A percentile compares a stretch with the other conserved stretches of the same genome.
Evolutionary conservation across 2,113 vertebrate genomes (phyloP).

Genomic region (Percina caprodes): DNA sequence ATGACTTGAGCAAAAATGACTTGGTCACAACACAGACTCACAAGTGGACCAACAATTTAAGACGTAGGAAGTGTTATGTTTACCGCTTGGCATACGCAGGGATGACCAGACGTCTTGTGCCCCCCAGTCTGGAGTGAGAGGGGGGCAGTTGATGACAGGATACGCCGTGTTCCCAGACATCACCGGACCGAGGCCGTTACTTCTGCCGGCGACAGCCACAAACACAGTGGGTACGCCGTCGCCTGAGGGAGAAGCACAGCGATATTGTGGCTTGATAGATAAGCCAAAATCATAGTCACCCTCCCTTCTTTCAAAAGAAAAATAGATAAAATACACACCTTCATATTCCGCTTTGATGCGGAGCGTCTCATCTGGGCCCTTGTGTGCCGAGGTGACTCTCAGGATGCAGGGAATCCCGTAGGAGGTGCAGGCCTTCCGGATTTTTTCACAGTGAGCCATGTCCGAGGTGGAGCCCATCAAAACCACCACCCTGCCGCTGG

Average conservation of each 20-base stretch:
- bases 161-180: constrained; percentile 95
- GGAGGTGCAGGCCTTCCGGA: constrained; percentile 88
- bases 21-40: too few relatives aligned
- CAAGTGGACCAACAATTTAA: too few relatives aligned
- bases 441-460: constrained; percentile 92
- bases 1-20: too few relatives aligned
- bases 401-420: constrained; percentile 92
- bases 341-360: constrained; percentile 97
- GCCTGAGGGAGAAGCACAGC: constrained; percentile 77
- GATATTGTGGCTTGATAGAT: background rate
- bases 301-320: accelerated
- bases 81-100: constrained; percentile 97
- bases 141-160: constrained; percentile 97
- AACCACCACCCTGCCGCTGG: constrained; percentile 90
- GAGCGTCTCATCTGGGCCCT: constrained; percentile 97
- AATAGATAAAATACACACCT: constrained; percentile 79
- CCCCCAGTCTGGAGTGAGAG: constrained; percentile 95
- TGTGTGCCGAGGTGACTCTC: constrained; percentile 96
- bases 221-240: constrained; percentile 95
- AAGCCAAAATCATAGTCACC: too few relatives aligned
- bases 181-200: constrained; percentile 96
- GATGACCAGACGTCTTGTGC: constrained; percentile 98
- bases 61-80: constrained; percentile 25
- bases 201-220: constrained; percentile 95
- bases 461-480: constrained; percentile 97